phyloP scores from a whole-genome alignment of 2,797 vertebrate genomes.

The Centroberyx gerrardi region DNA sequence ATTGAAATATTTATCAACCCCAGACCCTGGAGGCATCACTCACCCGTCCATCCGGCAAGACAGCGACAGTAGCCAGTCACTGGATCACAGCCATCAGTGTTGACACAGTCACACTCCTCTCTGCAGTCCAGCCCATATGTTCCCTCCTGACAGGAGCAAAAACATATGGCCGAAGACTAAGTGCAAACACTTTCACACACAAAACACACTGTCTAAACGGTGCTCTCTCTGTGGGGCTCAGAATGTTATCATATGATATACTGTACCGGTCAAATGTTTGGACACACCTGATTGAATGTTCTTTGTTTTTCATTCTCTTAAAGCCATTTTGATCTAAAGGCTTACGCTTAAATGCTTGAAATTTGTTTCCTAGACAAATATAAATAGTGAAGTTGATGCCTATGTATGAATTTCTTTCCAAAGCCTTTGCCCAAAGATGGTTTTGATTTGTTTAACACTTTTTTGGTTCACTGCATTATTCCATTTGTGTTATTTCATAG shows the following conservation, averaged over 20 bases:
- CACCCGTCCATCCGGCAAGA: constrained; percentile 96
- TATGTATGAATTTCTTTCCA: too few species aligned
- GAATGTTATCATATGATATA: not conserved
- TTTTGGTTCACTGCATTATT: too few species aligned
- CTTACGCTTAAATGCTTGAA: too few species aligned
- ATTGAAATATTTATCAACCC: not conserved
- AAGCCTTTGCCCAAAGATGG: too few species aligned
- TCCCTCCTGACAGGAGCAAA: constrained; percentile 85
- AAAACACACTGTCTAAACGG: too few species aligned
- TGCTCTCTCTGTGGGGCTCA: not conserved
- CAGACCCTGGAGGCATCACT: constrained; percentile 38
- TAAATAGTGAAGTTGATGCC: too few species aligned
- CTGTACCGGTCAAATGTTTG: not conserved
- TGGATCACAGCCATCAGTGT: constrained; percentile 91
- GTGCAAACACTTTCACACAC: not conserved
- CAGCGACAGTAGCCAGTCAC: constrained; percentile 92
- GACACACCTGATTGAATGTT: too few species aligned
- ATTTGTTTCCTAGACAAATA: too few species aligned
- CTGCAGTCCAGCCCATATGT: constrained; percentile 92
- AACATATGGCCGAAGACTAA: not conserved
- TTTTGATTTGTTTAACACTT: too few species aligned
- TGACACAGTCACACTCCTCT: constrained; percentile 92
- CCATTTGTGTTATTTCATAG: too few species aligned
- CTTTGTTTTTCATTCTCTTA: too few species aligned
- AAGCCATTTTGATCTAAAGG: too few species aligned